These are phyloP conservation scores for Scartelaos histophorus DNA, from an alignment of 2,113 vertebrate genomes.

Conservation along the genomic window DNA sequence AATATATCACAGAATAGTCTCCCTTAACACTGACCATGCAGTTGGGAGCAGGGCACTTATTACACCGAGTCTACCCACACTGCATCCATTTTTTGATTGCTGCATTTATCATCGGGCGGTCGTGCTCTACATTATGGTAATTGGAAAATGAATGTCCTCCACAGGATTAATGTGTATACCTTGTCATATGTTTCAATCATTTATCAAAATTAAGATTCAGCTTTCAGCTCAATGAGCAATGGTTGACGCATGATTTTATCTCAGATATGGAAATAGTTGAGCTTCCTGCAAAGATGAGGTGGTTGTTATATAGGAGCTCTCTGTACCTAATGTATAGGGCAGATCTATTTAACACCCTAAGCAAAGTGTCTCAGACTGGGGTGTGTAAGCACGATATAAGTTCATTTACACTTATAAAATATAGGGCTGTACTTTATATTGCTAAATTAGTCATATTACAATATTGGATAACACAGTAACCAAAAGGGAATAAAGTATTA, in stretches of 20 bases:
- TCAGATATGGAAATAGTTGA: conserved; percentile 48
- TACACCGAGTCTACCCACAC: conserved; percentile 65
- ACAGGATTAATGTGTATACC: conserved; percentile 77
- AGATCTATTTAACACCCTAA: background rate
- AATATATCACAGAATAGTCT: conserved; percentile 32
- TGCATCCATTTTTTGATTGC: conserved; percentile 77
- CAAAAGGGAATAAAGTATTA: no score
- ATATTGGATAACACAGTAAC: no score
- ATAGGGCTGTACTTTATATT: background rate
- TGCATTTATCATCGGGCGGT: conserved; percentile 74
- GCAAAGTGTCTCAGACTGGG: background rate
- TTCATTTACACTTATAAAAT: background rate
- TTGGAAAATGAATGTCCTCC: conserved; percentile 78
- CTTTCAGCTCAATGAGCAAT: conserved; percentile 50
- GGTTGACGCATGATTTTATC: conserved; percentile 57
- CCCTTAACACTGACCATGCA: conserved; percentile 55
- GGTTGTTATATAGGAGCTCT: conserved; percentile 30
- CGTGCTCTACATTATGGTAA: conserved; percentile 77
- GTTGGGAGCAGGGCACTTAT: conserved; percentile 64
- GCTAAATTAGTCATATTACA: no score
- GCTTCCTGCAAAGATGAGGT: conserved; percentile 28
- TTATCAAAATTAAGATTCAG: conserved; percentile 75
- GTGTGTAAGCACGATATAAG: background rate
- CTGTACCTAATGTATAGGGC: background rate
- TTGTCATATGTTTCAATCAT: conserved; percentile 77